Base-by-base conservation (phyloP, 64 coral and sea anemone genomes). In the Stichodactyla mertensii region DNA sequence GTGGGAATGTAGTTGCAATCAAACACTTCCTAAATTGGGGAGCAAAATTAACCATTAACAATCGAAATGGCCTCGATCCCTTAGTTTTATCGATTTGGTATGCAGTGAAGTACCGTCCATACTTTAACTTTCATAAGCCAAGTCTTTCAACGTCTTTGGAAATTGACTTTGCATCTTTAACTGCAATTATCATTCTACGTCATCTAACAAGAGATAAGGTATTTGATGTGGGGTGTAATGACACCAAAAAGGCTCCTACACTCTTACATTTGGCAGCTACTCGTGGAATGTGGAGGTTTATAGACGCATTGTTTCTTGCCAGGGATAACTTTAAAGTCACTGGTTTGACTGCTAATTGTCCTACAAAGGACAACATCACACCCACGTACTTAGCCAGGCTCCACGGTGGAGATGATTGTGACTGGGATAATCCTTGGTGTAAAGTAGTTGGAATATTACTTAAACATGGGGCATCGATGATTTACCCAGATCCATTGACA, bases 361-460 rank as follows among this genome's bases (percentile, higher is more conserved):
- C 84, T 23, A 89, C 86, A 83, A 6, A 61, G 4, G 80, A 89
- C 89, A 87, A 83, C 1, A 82, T 93, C 56, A 93, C 92, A 4
- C 92, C 92, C 66, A 55, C 89, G 15, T 89, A 89, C 56, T 82
- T 93, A 11, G 92, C 92, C n/a, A 86, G 80, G 13, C 54, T 93
- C 6, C 19, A 89, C 4, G 83, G 60, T 14, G 87, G 83, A 4
- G 60, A 84, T 8, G n/a, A 81, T 26, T 87, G 83, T 23, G 55
- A 95, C 22, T 86, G 87, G 77, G 77, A 95, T 14, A 89, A 88
- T 69, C 93, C 93, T 77, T 95, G 93, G 93, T 95, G 93, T 27
- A 95, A 89, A 52, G 87, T 89, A 6, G 64, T 92, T 52, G 55
- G 80, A 5, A 83, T 95, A 1, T 89, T 95, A 8, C 51, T 86